Conservation (phyloP, 1,140 invertebrate genomes). For the Micrasema minimum region DNA sequence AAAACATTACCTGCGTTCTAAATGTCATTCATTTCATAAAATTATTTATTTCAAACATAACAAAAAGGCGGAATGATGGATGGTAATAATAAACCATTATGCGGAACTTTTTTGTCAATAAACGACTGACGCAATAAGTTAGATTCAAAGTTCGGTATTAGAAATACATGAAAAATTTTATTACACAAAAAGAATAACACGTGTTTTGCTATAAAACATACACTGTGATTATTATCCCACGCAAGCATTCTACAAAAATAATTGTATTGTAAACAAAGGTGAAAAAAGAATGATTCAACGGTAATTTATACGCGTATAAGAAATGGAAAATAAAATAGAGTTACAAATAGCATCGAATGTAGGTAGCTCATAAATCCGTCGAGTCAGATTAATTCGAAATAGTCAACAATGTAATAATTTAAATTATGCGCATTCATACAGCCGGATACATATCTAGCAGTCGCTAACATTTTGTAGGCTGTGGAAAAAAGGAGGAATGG, state of each 20-base stretch:
- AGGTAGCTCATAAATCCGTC: slow-evolving; percentile 46
- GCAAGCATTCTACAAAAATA: background rate
- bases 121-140: too few species aligned
- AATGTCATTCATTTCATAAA: too few species aligned
- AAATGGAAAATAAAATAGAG: slow-evolving; percentile 45
- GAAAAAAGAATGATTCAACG: slow-evolving; percentile 39
- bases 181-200: too few species aligned
- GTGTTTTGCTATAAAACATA: background rate
- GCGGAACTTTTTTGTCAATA: too few species aligned
- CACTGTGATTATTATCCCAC: background rate
- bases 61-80: too few species aligned
- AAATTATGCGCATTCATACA: slow-evolving; percentile 51
- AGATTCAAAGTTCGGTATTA: too few species aligned
- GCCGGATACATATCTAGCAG: slow-evolving; percentile 43
- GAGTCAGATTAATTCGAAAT: slow-evolving; percentile 50
- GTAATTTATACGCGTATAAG: slow-evolving; percentile 44
- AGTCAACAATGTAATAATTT: slow-evolving; percentile 53
- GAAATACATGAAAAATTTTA: too few species aligned
- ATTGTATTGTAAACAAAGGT: slow-evolving; percentile 17
- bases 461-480: slow-evolving; percentile 27
- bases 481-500: slow-evolving; percentile 43
- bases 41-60: too few species aligned
- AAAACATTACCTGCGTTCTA: too few species aligned
- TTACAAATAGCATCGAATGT: slow-evolving; percentile 50
- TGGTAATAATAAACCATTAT: too few species aligned